Conservation (phyloP, 2,113 vertebrate species). For the Notechis scutatus region DNA sequence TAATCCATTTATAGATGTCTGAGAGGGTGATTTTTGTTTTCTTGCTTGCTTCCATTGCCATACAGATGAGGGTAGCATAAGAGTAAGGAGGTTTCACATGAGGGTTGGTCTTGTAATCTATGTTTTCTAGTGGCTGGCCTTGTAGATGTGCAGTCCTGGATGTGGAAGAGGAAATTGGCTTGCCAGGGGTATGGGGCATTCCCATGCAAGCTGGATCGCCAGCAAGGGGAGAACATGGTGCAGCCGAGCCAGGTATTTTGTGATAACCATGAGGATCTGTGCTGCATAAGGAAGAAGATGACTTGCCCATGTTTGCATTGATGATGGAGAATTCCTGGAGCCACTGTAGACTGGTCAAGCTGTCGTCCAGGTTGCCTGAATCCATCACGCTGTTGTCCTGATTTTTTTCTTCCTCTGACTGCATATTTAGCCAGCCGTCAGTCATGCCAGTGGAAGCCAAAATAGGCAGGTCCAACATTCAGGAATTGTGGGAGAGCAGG, state of each 20-base stretch:
- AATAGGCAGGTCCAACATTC: slow-evolving; percentile 68
- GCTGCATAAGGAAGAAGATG: slow-evolving; percentile 60
- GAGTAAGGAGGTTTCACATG: slow-evolving; percentile 89
- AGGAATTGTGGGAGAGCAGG: slow-evolving; percentile 2
- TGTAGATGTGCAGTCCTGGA: slow-evolving; percentile 67
- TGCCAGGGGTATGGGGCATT: slow-evolving; percentile 84
- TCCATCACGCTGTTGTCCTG: slow-evolving; percentile 63
- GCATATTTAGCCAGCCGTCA: slow-evolving; percentile 74
- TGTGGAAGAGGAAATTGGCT: slow-evolving; percentile 83
- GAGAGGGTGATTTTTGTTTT: slow-evolving; percentile 90
- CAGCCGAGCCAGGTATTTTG: slow-evolving; percentile 66
- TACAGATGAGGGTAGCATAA: slow-evolving; percentile 93
- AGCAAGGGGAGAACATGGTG: slow-evolving; percentile 83
- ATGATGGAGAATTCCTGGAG: slow-evolving; percentile 90
- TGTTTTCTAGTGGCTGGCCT: slow-evolving; percentile 80
- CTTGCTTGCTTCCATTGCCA: slow-evolving; percentile 93
- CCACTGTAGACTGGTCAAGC: slow-evolving; percentile 93
- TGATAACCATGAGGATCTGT: slow-evolving; percentile 70
- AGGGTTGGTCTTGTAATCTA: slow-evolving; percentile 87
- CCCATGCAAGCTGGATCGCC: slow-evolving; percentile 86
- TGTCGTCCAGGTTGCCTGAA: slow-evolving; percentile 81
- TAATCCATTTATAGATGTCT: slow-evolving; percentile 96
- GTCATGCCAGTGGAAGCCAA: slow-evolving; percentile 65
- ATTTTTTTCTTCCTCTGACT: slow-evolving; percentile 66
- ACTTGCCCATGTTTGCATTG: slow-evolving; percentile 68